Conservation (phyloP, 2,888 invertebrate species). For the Volucella inflata region DNA sequence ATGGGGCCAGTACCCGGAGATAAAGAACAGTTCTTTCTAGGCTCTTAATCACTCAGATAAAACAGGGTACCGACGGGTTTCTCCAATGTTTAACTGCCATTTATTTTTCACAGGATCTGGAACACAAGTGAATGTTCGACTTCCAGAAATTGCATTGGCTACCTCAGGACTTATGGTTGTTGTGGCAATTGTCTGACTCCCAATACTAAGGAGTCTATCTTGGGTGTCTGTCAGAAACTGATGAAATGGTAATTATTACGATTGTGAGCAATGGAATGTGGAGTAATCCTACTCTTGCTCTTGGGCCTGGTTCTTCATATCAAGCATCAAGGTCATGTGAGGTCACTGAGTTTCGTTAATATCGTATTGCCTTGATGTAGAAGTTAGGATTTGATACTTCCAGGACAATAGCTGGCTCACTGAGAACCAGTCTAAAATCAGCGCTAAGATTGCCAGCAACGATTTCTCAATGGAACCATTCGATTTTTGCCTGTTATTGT, state of each 20-base stretch:
- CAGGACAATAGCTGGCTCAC: slow-evolving; percentile 92
- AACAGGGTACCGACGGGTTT: slow-evolving; percentile 93
- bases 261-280: slow-evolving; percentile 95
- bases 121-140: slow-evolving; percentile 81
- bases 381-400: slow-evolving; percentile 91
- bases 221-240: slow-evolving; percentile 81
- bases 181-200: slow-evolving; percentile 81
- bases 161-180: slow-evolving; percentile 83
- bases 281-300: slow-evolving; percentile 93
- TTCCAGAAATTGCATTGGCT: slow-evolving; percentile 83
- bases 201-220: slow-evolving; percentile 83
- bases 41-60: slow-evolving; percentile 94
- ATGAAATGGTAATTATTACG: slow-evolving; percentile 91
- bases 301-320: slow-evolving; percentile 88
- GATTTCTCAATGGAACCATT: slow-evolving; percentile 87
- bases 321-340: slow-evolving; percentile 96
- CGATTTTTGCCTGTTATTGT: slow-evolving; percentile 87
- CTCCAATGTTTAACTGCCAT: slow-evolving; percentile 90
- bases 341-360: slow-evolving; percentile 91
- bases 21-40: slow-evolving; percentile 90
- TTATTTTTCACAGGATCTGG: slow-evolving; percentile 84
- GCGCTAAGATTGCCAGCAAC: slow-evolving; percentile 89
- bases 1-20: slow-evolving; percentile 91
- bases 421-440: slow-evolving; percentile 93
- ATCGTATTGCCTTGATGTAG: slow-evolving; percentile 93